phyloP scores from a whole-genome alignment of 2,888 invertebrate species.

The Catocala fraxini region DNA sequence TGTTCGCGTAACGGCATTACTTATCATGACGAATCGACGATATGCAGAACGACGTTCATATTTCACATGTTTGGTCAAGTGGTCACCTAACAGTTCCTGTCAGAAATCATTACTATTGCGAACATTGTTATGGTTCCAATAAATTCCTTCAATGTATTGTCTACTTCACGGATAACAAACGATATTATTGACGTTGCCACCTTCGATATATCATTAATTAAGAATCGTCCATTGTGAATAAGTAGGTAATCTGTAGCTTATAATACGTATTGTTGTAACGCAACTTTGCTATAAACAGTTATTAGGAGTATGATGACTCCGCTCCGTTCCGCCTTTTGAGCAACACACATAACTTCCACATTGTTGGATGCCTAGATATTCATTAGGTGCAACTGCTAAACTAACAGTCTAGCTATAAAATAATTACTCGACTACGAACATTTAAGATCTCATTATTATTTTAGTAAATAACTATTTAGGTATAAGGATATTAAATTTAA shows the following conservation, averaged over 20 bases:
- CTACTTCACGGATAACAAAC: constrained; percentile 1
- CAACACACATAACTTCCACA: constrained; percentile 15
- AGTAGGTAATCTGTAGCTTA: constrained; percentile 6
- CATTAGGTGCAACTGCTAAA: not conserved
- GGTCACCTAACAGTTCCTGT: constrained; percentile 56
- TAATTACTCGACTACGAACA: not conserved
- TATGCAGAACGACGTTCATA: constrained; percentile 57
- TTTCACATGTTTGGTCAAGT: constrained; percentile 62
- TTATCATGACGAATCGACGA: constrained; percentile 64
- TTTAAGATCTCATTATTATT: not conserved
- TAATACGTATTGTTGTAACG: constrained; percentile 11
- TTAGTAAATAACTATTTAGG: too few species aligned
- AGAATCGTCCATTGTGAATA: constrained; percentile 4
- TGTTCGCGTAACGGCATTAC: constrained; percentile 66
- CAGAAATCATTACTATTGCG: constrained; percentile 32
- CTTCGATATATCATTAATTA: constrained; percentile 5
- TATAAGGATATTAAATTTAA: too few species aligned
- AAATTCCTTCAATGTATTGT: constrained; percentile 7
- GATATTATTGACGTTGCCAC: constrained; percentile 1
- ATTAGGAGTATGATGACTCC: constrained; percentile 21
- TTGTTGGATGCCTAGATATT: constrained; percentile 6
- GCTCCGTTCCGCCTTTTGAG: constrained; percentile 27
- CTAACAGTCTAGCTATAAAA: not conserved
- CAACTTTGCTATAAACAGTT: constrained; percentile 25
- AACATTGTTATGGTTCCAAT: constrained; percentile 12